These are phyloP conservation scores for Cephalopterus ornatus DNA, from an alignment of 2,113 vertebrate species.

Conservation along the genomic window DNA sequence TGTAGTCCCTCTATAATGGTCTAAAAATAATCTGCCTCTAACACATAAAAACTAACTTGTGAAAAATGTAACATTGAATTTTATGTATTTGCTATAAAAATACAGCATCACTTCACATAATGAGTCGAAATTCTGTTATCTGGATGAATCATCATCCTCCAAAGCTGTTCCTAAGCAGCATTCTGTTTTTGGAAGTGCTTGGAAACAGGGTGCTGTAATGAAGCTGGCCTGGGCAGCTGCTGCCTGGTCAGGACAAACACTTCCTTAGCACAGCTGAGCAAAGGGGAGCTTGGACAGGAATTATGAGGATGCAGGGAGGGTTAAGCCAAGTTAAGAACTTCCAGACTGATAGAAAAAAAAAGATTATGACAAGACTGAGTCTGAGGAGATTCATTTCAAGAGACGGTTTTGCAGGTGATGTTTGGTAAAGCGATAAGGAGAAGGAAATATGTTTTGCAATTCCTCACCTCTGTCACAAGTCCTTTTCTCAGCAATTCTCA, in stretches of 20 bases:
- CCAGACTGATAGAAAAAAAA: not conserved
- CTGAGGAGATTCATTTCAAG: not conserved
- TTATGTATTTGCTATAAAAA: not conserved
- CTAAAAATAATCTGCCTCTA: conserved; percentile 1
- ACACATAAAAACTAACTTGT: not conserved
- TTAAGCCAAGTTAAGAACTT: not conserved
- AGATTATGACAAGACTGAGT: not conserved
- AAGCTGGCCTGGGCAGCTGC: not conserved
- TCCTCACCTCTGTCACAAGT: not conserved
- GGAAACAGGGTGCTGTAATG: not conserved
- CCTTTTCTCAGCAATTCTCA: not conserved
- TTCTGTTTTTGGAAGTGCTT: not conserved
- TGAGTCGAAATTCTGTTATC: not conserved
- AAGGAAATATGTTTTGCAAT: not conserved
- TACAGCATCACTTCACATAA: not conserved
- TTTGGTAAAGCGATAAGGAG: not conserved
- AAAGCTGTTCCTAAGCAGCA: not conserved
- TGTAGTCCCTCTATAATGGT: not conserved
- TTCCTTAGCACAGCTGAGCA: not conserved
- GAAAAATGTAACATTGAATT: not conserved
- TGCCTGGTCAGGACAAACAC: not conserved
- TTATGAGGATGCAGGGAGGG: not conserved
- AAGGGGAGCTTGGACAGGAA: not conserved
- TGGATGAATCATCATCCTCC: not conserved
- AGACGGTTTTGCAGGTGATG: not conserved